A percentile compares a stretch with the other conserved stretches of the same genome.
phyloP scores from a whole-genome alignment of 23 tunicate genomes.

The Trididemnum miniatum region DNA sequence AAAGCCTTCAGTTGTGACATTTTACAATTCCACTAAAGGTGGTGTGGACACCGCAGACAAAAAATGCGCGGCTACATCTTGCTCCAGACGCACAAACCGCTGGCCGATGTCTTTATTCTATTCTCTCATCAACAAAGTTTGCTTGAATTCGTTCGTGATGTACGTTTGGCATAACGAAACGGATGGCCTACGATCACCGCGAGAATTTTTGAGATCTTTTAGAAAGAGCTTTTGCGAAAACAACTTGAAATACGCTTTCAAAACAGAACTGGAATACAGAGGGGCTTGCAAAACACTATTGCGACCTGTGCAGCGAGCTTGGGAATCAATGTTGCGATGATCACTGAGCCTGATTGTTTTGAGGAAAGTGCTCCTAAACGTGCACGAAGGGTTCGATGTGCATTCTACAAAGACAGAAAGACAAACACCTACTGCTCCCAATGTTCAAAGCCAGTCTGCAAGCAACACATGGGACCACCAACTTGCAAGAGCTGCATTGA shows the following conservation, averaged over 20 bases:
- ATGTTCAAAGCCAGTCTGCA: conserved; percentile 19
- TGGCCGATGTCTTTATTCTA: conserved; percentile 8
- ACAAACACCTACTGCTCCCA: not conserved
- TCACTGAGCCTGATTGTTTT: not conserved
- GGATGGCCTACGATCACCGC: not conserved
- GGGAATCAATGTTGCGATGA: not conserved
- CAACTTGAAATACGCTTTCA: conserved; percentile 11
- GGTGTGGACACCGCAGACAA: conserved; percentile 1
- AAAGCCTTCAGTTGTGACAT: conserved; percentile 3
- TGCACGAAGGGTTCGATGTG: conserved; percentile 9
- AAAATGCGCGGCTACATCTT: not conserved
- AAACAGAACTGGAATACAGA: conserved; percentile 7
- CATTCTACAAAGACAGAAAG: not conserved
- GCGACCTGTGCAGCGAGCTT: not conserved
- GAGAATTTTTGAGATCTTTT: conserved; percentile 1
- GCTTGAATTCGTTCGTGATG: conserved; percentile 15
- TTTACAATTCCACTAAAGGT: conserved; percentile 5
- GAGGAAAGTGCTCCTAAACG: not conserved
- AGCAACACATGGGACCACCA: not conserved
- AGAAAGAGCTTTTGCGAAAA: conserved; percentile 8
- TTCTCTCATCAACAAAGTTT: conserved; percentile 15
- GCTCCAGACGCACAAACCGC: conserved; percentile 3
- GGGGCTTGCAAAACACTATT: conserved; percentile 2
- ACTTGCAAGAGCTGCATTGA: conserved; percentile 7
- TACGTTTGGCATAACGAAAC: not conserved